Conservation (phyloP, 2,888 invertebrate species). For the Apotomis betuletana region DNA sequence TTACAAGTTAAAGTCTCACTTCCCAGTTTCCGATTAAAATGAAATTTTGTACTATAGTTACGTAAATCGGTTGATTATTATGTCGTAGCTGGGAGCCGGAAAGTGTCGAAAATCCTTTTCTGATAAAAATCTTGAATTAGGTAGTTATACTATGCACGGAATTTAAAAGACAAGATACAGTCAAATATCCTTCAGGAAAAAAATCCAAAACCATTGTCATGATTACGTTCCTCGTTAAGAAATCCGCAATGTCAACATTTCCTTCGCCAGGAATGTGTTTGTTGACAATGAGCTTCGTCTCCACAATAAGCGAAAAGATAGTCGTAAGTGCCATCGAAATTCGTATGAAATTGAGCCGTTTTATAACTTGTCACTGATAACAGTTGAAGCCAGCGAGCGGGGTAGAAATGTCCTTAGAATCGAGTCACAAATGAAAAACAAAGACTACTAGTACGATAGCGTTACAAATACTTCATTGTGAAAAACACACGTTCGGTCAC, state of each 20-base stretch:
- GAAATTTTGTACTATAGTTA: too few species aligned
- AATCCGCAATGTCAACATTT: conserved; percentile 35
- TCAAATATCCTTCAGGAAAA: neutral
- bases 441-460: neutral
- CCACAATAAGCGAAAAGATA: neutral
- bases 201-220: neutral
- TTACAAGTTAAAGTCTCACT: too few species aligned
- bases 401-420: conserved; percentile 16
- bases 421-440: neutral
- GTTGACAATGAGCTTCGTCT: conserved; percentile 10
- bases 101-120: too few species aligned
- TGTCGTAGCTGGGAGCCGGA: too few species aligned
- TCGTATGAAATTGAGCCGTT: neutral
- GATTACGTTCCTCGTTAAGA: conserved; percentile 7
- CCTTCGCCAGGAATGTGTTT: conserved; percentile 26
- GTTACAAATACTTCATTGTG: neutral
- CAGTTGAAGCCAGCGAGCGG: neutral
- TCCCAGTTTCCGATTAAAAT: too few species aligned
- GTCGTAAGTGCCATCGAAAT: neutral
- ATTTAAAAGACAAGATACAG: neutral
- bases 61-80: too few species aligned
- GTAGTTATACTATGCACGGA: too few species aligned
- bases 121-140: too few species aligned
- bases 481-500: too few species aligned
- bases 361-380: conserved; percentile 8